A percentile compares a stretch with the other conserved stretches of the same genome.
Conservation (phyloP, 2,888 invertebrate genomes). For the Melolontha melolontha region DNA sequence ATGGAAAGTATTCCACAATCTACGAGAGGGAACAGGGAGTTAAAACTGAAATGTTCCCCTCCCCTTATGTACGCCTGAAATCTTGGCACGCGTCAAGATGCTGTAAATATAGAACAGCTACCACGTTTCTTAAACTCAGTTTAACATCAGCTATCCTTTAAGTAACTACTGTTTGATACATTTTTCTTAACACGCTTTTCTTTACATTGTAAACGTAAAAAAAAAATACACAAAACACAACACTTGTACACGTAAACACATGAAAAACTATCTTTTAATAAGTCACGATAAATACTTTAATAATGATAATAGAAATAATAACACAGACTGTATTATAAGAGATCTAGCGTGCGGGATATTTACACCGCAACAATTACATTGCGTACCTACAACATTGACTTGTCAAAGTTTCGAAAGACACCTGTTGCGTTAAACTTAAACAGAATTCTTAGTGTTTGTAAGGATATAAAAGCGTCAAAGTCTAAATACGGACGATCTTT, state of each 20-base stretch:
- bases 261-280: too few species aligned
- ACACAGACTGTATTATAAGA: too few species aligned
- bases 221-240: slow-evolving; percentile 1
- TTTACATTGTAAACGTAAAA: background rate
- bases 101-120: slow-evolving; percentile 66
- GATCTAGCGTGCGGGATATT: too few species aligned
- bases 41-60: slow-evolving; percentile 47
- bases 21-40: slow-evolving; percentile 44
- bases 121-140: slow-evolving; percentile 62
- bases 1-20: slow-evolving; percentile 53
- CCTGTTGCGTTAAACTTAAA: slow-evolving; percentile 47
- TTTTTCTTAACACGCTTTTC: background rate
- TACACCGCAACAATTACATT: too few species aligned
- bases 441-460: background rate
- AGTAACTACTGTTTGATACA: slow-evolving; percentile 37
- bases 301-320: too few species aligned
- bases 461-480: too few species aligned
- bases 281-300: too few species aligned
- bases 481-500: too few species aligned
- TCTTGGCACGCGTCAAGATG: slow-evolving; percentile 66
- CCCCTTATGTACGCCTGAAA: slow-evolving; percentile 59
- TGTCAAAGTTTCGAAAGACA: slow-evolving; percentile 41
- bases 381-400: background rate
- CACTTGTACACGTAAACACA: too few species aligned
- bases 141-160: slow-evolving; percentile 55